Evolutionary conservation across 2,797 vertebrate genomes (phyloP), one percentile per base, ranked within the genome.

Genomic region (Sebastes miniatus): DNA sequence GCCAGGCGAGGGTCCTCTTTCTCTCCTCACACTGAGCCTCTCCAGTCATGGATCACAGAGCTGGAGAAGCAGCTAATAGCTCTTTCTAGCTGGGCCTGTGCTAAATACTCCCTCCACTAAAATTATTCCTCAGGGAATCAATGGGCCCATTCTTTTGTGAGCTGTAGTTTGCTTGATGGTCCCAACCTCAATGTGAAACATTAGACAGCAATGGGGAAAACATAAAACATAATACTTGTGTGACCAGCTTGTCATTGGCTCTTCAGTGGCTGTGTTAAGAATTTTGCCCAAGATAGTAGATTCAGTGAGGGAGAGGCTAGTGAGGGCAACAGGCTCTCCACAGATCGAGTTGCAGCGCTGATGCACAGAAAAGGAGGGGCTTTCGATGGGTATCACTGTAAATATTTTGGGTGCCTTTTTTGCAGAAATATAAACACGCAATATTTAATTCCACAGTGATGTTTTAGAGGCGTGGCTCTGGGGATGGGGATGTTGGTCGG

Each of bases 201-300:
- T 96, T 96, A 98, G 97, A 97, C 96, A 96, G 96, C 93, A 89
- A 96, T 96, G 96, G 96, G 96, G 96, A 97, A 95, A 97, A 97
- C 96, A 97, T 97, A 97, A 98, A 97, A 98, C 96, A 97, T 97
- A 98, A 98, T 98, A 98, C 97, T 97, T 98, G 97, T 98, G 97
- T 97, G 97, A 98, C 97, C 97, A 90, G 95, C 91, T 96, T 95
- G 96, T 96, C 95, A 96, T 95, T 96, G 97, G 96, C 94, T 95
- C 67, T 89, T 86, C 69, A 8, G 79, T 91, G 92, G 93, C 87
- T 93, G 94, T 93, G 95, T 93, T 96, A 93, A 94, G 95, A 95
- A 94, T 94, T 95, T 95, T 89, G 94, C 92, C 94, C 90, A 20
- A 94, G 96, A 96, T 96, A 95, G 95, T 93, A 95, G 95, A 96